phyloP scores from a whole-genome alignment of 2,797 vertebrate species.

The Brachyalestes nurse region DNA sequence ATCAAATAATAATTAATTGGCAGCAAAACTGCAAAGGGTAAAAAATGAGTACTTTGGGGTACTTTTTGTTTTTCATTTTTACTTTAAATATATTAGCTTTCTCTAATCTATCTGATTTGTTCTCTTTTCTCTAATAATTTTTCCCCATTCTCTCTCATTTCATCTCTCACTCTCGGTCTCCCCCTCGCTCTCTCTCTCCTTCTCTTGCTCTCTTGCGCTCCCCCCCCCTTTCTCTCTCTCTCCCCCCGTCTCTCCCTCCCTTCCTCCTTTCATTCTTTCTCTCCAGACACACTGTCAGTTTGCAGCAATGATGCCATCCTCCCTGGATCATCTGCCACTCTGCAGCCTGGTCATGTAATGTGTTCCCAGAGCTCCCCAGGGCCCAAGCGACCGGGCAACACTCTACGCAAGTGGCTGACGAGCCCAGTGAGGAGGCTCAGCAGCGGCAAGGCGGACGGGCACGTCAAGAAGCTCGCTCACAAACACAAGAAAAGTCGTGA shows the following conservation, averaged over 20 bases:
- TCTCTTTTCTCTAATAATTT: no score
- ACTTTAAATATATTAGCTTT: no score
- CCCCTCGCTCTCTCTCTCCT: no score
- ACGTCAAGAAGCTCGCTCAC: constrained; percentile 95
- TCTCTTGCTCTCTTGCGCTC: no score
- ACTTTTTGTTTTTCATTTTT: no score
- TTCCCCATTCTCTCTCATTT: no score
- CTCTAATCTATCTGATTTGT: no score
- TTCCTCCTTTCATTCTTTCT: background rate
- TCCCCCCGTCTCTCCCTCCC: background rate
- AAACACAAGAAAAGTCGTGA: constrained; percentile 98
- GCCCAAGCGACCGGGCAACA: constrained; percentile 96
- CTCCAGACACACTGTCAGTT: constrained; percentile 90
- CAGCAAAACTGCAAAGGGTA: no score
- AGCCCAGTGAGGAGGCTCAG: constrained; percentile 96
- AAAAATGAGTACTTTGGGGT: no score
- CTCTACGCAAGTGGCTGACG: constrained; percentile 96
- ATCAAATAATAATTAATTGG: no score
- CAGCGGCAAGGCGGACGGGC: constrained; percentile 96
- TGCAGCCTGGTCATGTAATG: constrained; percentile 90
- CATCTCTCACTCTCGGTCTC: no score
- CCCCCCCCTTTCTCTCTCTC: no score
- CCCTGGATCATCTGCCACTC: constrained; percentile 90
- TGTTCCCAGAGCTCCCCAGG: constrained; percentile 94
- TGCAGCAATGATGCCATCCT: constrained; percentile 97